These are phyloP conservation scores for Camarhynchus parvulus DNA, from an alignment of 2,113 vertebrate genomes.

Conservation along the genomic window DNA sequence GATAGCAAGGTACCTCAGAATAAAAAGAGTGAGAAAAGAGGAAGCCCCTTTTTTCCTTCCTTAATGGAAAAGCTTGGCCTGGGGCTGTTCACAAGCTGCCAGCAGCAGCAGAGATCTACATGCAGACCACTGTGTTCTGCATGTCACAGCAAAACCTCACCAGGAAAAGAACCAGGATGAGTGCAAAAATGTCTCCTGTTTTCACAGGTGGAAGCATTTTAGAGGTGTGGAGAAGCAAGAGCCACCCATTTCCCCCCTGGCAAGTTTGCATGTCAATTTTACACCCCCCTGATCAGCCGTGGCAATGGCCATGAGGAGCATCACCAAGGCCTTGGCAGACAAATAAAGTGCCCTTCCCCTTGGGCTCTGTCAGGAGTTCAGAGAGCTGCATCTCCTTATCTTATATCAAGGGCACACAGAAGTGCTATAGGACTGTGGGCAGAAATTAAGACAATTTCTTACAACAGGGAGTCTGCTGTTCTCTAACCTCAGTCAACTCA, in stretches of 20 bases:
- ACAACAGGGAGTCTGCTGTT: background rate
- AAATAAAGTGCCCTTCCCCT: background rate
- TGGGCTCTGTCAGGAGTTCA: background rate
- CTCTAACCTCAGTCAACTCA: background rate
- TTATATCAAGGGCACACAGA: background rate
- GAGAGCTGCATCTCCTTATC: background rate
- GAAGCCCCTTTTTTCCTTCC: background rate
- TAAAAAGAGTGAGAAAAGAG: background rate
- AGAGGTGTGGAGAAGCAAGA: background rate
- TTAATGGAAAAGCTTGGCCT: background rate
- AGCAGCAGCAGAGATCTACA: background rate
- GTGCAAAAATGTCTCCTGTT: background rate
- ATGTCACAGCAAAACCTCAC: background rate
- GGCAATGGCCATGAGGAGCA: background rate
- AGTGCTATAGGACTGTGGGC: background rate
- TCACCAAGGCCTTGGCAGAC: background rate
- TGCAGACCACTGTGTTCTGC: background rate
- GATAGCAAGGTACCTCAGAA: background rate
- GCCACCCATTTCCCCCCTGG: background rate
- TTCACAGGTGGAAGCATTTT: background rate
- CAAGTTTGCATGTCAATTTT: background rate
- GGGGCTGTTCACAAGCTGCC: background rate
- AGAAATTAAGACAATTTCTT: background rate
- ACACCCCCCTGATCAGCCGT: accelerated
- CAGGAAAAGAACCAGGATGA: background rate